A percentile compares a stretch with the other conserved stretches of the same genome.
Conservation (phyloP, 2,888 invertebrate species). For the Synanthedon andrenaeformis region DNA sequence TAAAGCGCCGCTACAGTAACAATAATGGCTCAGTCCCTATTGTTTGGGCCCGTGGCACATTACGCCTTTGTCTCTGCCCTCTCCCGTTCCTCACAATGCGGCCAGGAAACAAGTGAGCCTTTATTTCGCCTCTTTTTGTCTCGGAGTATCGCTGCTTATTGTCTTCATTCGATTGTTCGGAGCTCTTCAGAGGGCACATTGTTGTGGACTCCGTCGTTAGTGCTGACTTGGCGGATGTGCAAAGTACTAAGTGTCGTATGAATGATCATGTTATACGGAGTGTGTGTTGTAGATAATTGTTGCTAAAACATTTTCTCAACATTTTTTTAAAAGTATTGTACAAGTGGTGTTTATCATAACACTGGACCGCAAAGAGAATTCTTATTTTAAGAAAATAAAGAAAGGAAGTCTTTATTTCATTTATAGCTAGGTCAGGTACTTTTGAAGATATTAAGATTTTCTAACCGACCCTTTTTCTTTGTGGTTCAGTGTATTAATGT, state of each 20-base stretch:
- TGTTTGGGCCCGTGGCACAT: conserved; percentile 71
- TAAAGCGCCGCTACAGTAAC: conserved; percentile 66
- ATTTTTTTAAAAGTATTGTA: too few relatives aligned
- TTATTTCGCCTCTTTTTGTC: conserved; percentile 73
- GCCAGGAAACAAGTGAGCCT: conserved; percentile 73
- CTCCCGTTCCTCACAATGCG: conserved; percentile 70
- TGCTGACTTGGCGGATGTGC: conserved; percentile 66
- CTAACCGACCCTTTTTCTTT: too few relatives aligned
- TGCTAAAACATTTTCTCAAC: too few relatives aligned
- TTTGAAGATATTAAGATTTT: too few relatives aligned
- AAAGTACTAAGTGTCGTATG: conserved; percentile 54
- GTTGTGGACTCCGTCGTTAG: conserved; percentile 67
- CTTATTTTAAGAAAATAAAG: too few relatives aligned
- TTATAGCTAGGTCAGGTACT: too few relatives aligned
- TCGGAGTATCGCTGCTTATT: conserved; percentile 73
- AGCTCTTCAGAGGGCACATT: conserved; percentile 70
- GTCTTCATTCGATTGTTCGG: conserved; percentile 73
- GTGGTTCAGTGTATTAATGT: too few relatives aligned
- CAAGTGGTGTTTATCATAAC: too few relatives aligned
- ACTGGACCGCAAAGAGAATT: too few relatives aligned
- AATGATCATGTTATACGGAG: background rate
- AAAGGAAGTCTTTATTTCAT: too few relatives aligned
- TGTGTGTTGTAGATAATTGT: too few relatives aligned
- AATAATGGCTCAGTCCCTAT: conserved; percentile 66
- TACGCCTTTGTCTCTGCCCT: conserved; percentile 71